These are phyloP conservation scores for Erpobdella octoculata DNA, from an alignment of 2,888 invertebrate species.

Conservation along the genomic window DNA sequence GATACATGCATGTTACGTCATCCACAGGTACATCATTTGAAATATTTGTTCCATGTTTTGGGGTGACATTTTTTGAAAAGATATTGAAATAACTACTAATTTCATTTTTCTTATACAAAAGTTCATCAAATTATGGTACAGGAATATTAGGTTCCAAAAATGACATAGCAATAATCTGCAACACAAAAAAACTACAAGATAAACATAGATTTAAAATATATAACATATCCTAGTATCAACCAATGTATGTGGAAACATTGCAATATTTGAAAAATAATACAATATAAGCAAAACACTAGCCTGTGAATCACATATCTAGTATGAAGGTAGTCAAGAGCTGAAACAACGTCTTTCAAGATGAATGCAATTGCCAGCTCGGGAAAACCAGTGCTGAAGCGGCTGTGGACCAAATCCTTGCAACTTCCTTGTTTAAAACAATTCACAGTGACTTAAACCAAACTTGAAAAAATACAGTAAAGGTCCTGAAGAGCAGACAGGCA, in stretches of 20 bases:
- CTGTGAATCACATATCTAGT: conserved; percentile 75
- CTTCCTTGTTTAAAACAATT: conserved; percentile 57
- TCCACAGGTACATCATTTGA: no score
- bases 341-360: conserved; percentile 69
- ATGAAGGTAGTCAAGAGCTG: conserved; percentile 76
- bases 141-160: not conserved
- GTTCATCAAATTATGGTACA: no score
- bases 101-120: no score
- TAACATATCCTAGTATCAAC: no score
- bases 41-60: no score
- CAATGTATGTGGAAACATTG: no score
- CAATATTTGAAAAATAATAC: no score
- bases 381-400: conserved; percentile 68
- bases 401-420: conserved; percentile 68
- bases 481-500: not conserved
- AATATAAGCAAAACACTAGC: conserved; percentile 53
- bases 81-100: no score
- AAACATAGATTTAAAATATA: no score
- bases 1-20: no score
- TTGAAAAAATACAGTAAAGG: not conserved
- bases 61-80: no score
- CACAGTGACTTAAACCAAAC: no score
- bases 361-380: conserved; percentile 73
- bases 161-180: not conserved
- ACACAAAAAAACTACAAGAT: not conserved